Evolutionary conservation across 2,888 invertebrate genomes (phyloP).

Genomic region (Sarcophaga caerulescens): DNA sequence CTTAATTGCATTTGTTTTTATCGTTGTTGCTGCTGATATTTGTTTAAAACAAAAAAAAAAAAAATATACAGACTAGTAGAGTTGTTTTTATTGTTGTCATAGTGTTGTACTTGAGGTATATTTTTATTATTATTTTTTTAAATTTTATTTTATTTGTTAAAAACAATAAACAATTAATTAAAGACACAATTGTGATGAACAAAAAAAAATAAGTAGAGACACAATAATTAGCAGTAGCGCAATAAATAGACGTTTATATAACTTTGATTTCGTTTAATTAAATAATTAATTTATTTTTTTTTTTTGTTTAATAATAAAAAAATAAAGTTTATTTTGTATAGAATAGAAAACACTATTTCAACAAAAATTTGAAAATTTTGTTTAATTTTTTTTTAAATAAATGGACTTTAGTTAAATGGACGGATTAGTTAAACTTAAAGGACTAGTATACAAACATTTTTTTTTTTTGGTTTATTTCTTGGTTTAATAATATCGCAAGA

Average conservation of each 20-base stretch:
- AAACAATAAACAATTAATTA: not conserved
- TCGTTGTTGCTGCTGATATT: slow-evolving; percentile 43
- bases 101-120: slow-evolving; percentile 28
- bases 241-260: slow-evolving; percentile 67
- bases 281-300: slow-evolving; percentile 38
- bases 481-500: too few species aligned
- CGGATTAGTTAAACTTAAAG: too few species aligned
- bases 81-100: not conserved
- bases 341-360: slow-evolving; percentile 24
- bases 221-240: slow-evolving; percentile 63
- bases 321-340: slow-evolving; percentile 46
- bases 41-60: not conserved
- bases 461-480: too few species aligned
- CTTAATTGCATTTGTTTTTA: not conserved
- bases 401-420: too few species aligned
- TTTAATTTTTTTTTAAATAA: too few species aligned
- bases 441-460: too few species aligned
- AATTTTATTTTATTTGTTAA: not conserved
- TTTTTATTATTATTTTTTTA: slow-evolving; percentile 15
- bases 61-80: slow-evolving; percentile 16
- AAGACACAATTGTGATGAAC: slow-evolving; percentile 65
- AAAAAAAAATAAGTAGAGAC: slow-evolving; percentile 51
- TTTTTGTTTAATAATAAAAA: slow-evolving; percentile 26
- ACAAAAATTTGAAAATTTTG: too few species aligned
- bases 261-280: slow-evolving; percentile 18